Evolutionary conservation across 2,797 vertebrate genomes (phyloP).

Genomic region (Ataeniobius toweri): DNA sequence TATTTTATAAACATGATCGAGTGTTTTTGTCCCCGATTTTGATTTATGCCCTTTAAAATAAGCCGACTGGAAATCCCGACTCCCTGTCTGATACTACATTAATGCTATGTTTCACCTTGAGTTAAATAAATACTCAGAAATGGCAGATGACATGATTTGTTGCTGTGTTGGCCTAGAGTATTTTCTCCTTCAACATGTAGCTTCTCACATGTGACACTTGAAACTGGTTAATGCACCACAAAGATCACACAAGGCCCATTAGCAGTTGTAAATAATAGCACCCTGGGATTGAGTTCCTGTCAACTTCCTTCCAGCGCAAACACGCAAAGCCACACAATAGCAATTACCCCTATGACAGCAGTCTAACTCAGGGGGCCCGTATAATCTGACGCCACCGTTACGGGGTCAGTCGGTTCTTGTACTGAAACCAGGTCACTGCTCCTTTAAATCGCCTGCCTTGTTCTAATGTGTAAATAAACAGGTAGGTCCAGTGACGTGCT

Average conservation of each 20-base stretch:
- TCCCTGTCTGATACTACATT: neutral
- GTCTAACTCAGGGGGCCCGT: constrained; percentile 41
- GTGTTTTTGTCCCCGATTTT: neutral
- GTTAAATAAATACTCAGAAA: neutral
- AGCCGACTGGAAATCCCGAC: neutral
- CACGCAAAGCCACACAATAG: constrained; percentile 50
- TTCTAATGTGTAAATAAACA: constrained; percentile 27
- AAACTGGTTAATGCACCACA: constrained; percentile 23
- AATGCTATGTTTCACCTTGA: neutral
- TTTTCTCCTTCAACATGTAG: neutral
- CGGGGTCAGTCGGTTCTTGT: constrained; percentile 39
- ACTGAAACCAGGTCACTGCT: constrained; percentile 41
- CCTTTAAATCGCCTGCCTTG: neutral
- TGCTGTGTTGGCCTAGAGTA: neutral
- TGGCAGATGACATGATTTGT: constrained; percentile 6
- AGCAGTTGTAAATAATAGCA: constrained; percentile 49
- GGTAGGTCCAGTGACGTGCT: neutral
- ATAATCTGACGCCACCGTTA: constrained; percentile 22
- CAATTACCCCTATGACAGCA: constrained; percentile 33
- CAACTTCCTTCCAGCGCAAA: constrained; percentile 40
- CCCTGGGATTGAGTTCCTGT: constrained; percentile 58
- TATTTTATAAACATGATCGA: neutral
- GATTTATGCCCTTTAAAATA: neutral
- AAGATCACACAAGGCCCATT: constrained; percentile 36
- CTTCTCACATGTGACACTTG: constrained; percentile 21